Evolutionary conservation across 35 echinoderm and acorn worm genomes (phyloP), one percentile per base, ranked within the genome.

Genomic region (Amphiura filiformis): DNA sequence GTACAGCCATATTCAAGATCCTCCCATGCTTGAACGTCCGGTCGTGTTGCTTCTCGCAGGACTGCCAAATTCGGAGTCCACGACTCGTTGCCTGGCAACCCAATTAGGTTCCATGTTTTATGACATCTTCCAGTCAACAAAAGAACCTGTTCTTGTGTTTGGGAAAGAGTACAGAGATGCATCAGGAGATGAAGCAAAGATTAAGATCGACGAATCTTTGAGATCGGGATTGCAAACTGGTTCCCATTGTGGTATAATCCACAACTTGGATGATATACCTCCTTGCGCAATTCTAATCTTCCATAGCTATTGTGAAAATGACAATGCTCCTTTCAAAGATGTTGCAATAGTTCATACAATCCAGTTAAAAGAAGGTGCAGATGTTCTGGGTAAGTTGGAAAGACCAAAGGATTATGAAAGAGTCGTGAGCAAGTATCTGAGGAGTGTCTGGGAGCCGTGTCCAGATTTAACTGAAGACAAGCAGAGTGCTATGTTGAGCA

Each of bases 271-370:
- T 56, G 2, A 49, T 23, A 81, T 95, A 17, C 94, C 94, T 22
- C 86, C 94, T 0, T 95, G 94, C 42, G 88, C 94, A 1, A 83
- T 95, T 37, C 56, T 92, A 26, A 75, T 87, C 5, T 95, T 92
- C 23, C 89, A 92, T 39, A 89, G 87, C 32, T 95, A 91, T 76
- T 95, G 93, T 44, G 90, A 95, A 18, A 95, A 88, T 47, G 94
- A 95, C 9, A 82, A 95, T 86, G 94, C 90, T 0, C 86, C 86
- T 14, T 92, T 89, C 82, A 85, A 78, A n/a, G 87, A 92, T 42
- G 90, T 87, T 0, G 90, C 81, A 0, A 80, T 95, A 20, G 84
- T 95, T 0, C 78, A 92, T 18, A 88, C 89, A 18, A 57, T 94
- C 39, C 57, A 80, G 56, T 81, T 89, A 0, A 38, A 56, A 17